Conservation (phyloP, 2,888 invertebrate genomes). For the Euclidia mi region DNA sequence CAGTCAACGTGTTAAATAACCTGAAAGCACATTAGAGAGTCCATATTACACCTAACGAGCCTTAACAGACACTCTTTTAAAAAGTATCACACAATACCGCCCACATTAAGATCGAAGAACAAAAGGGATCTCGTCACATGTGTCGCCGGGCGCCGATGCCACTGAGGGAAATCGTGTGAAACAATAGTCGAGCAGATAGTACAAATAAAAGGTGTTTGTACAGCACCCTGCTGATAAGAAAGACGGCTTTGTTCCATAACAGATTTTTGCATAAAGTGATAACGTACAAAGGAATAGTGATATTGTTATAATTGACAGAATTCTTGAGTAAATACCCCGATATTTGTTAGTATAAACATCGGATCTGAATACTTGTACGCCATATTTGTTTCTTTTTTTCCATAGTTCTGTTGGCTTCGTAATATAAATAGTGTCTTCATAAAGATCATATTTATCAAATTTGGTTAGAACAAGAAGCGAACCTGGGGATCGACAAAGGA, state of each 20-base stretch:
- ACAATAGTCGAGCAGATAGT: conserved; percentile 74
- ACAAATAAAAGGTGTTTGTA: conserved; percentile 66
- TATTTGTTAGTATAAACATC: too few species aligned
- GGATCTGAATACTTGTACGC: too few species aligned
- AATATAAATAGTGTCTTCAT: too few species aligned
- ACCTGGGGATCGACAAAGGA: too few species aligned
- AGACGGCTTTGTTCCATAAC: conserved; percentile 17
- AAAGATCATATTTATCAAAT: too few species aligned
- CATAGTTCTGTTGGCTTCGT: too few species aligned
- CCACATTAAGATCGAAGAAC: conserved; percentile 20
- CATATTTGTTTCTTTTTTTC: too few species aligned
- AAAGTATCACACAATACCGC: conserved; percentile 11
- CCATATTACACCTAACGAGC: too few species aligned
- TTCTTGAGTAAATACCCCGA: too few species aligned
- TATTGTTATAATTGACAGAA: conserved; percentile 13
- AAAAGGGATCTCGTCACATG: conserved; percentile 48
- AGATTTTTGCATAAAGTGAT: conserved; percentile 29
- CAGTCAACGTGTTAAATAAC: too few species aligned
- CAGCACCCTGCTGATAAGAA: conserved; percentile 31
- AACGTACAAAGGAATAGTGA: conserved; percentile 23
- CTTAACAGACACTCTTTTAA: conserved; percentile 16
- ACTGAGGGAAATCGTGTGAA: conserved; percentile 67
- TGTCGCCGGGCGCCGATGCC: conserved; percentile 60
- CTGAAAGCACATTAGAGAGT: too few species aligned
- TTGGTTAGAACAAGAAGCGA: too few species aligned